Evolutionary conservation across 23 tunicate genomes (phyloP).

Genomic region (Clavelina lepadiformis): DNA sequence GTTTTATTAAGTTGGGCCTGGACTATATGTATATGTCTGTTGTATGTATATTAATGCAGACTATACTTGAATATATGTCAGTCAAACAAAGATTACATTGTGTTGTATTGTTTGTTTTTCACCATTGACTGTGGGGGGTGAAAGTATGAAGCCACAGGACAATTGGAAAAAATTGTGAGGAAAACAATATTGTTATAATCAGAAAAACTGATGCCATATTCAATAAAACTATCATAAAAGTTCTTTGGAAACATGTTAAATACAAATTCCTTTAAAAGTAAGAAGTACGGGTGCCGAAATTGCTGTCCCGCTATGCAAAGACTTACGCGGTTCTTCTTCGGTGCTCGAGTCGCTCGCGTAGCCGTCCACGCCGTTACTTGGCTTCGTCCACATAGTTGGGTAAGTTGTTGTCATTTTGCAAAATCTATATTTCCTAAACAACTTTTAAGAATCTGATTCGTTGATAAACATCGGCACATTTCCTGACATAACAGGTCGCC

Average conservation of each 20-base stretch:
- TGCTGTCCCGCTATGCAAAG: neutral
- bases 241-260: too few relatives aligned
- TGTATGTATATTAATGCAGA: neutral
- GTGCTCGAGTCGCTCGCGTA: conserved; percentile 28
- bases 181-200: too few relatives aligned
- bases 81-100: neutral
- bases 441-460: too few relatives aligned
- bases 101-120: neutral
- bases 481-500: too few relatives aligned
- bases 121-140: neutral
- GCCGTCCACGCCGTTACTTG: neutral
- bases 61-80: neutral
- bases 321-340: conserved; percentile 58
- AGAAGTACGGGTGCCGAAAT: conserved; percentile 20
- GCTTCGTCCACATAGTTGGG: conserved; percentile 32
- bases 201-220: too few relatives aligned
- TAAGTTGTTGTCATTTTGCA: too few relatives aligned
- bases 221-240: too few relatives aligned
- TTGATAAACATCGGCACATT: too few relatives aligned
- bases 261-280: neutral
- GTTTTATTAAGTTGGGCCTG: neutral
- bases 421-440: too few relatives aligned
- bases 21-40: neutral
- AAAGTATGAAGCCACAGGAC: too few relatives aligned
- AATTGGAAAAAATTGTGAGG: too few relatives aligned